A percentile compares a stretch with the other conserved stretches of the same genome.
Evolutionary conservation across 2,113 vertebrate genomes (phyloP).

Genomic region (Zosterops borbonicus): DNA sequence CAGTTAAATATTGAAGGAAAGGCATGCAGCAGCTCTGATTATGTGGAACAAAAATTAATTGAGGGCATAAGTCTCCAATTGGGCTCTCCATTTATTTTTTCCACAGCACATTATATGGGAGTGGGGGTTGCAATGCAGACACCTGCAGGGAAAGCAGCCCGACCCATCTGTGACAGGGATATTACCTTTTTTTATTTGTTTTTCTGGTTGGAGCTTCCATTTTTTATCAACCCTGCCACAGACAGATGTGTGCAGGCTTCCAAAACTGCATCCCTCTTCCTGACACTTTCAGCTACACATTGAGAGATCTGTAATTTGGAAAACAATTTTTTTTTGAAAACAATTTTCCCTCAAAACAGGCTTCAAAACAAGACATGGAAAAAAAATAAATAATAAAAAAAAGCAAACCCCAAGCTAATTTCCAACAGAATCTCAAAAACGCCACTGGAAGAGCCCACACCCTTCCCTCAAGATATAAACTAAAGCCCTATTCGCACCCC

Average conservation of each 20-base stretch:
- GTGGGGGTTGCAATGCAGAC: background rate
- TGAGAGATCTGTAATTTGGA: background rate
- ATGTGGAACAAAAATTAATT: slow-evolving; percentile 63
- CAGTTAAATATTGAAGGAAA: slow-evolving; percentile 38
- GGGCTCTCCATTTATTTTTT: slow-evolving; percentile 40
- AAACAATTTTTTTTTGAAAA: background rate
- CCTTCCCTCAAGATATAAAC: slow-evolving; percentile 26
- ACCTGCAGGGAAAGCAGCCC: slow-evolving; percentile 31
- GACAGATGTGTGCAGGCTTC: background rate
- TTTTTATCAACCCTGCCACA: slow-evolving; percentile 9
- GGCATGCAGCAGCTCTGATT: slow-evolving; percentile 7
- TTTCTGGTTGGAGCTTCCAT: background rate
- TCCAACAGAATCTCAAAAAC: slow-evolving; percentile 12
- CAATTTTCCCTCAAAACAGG: background rate
- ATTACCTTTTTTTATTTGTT: slow-evolving; percentile 12
- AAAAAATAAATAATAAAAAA: too few relatives aligned
- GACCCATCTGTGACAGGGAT: background rate
- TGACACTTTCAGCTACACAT: background rate
- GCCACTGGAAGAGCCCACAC: slow-evolving; percentile 8
- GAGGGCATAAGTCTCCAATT: slow-evolving; percentile 34
- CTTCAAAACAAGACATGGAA: background rate
- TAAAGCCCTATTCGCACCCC: background rate
- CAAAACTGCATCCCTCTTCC: background rate
- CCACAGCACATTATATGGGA: slow-evolving; percentile 2
- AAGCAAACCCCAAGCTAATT: background rate